Percentiles rank a stretch among this genome's conserved stretches.
phyloP scores from a whole-genome alignment of 2,113 vertebrate genomes.

The Gopherus flavomarginatus region DNA sequence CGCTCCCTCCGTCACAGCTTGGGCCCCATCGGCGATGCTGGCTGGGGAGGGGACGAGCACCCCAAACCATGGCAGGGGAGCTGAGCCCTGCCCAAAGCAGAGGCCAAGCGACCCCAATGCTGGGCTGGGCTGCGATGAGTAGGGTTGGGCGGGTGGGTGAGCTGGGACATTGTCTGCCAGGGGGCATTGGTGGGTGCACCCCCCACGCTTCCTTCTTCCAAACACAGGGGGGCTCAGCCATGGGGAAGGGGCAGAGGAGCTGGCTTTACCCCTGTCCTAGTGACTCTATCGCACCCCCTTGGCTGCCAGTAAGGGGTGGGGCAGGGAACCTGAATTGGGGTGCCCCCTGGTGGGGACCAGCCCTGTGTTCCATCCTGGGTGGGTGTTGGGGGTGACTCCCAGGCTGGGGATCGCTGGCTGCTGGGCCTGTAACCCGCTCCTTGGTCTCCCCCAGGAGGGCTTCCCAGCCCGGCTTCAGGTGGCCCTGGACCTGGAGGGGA shows the following conservation, averaged over 20 bases:
- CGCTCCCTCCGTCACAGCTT: too few relatives aligned
- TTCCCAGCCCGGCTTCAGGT: constrained; percentile 79
- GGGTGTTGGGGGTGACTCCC: background rate
- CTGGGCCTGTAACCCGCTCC: background rate
- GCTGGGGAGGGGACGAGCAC: background rate
- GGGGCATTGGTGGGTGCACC: too few relatives aligned
- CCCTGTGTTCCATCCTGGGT: background rate
- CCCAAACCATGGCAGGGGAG: too few relatives aligned
- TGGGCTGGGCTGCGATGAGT: too few relatives aligned
- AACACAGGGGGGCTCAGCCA: background rate
- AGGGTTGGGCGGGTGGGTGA: too few relatives aligned
- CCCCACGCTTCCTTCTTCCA: too few relatives aligned
- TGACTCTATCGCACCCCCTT: constrained; percentile 9
- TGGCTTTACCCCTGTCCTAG: background rate
- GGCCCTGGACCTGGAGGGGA: constrained; percentile 82
- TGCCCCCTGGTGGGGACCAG: too few relatives aligned
- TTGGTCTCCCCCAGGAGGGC: constrained; percentile 58
- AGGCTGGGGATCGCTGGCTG: background rate
- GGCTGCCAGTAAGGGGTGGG: too few relatives aligned
- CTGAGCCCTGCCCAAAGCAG: too few relatives aligned
- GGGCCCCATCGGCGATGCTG: background rate
- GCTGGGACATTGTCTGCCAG: too few relatives aligned
- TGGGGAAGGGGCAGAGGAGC: background rate
- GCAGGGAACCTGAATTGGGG: background rate
- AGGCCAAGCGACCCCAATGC: too few relatives aligned